Evolutionary conservation across 2,113 vertebrate species (phyloP).

Genomic region (Lanius ludovicianus): DNA sequence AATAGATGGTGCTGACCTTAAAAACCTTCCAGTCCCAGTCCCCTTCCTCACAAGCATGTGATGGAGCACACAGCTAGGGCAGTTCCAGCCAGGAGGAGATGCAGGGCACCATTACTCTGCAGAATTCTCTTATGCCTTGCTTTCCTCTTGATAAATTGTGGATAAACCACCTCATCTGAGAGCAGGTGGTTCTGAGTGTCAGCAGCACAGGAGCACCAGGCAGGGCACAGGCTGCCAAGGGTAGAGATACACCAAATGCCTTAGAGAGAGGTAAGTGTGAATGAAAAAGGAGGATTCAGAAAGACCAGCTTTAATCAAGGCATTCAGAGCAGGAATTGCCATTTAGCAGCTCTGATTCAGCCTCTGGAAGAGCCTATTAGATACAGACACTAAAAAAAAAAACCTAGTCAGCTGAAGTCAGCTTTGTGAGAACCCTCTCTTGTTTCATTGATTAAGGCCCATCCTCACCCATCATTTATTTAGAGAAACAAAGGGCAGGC

Average conservation of each 20-base stretch:
- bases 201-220: neutral
- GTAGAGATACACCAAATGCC: neutral
- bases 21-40: neutral
- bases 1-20: constrained; percentile 65
- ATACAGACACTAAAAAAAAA: neutral
- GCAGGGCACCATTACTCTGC: neutral
- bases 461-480: neutral
- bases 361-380: neutral
- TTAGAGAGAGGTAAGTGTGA: neutral
- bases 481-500: neutral
- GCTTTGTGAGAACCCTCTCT: neutral
- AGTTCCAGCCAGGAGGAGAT: neutral
- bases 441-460: neutral
- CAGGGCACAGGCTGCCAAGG: neutral
- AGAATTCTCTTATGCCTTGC: neutral
- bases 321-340: neutral
- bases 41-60: neutral
- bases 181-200: neutral
- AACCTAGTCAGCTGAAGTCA: neutral
- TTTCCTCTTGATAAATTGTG: neutral
- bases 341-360: neutral
- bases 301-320: neutral
- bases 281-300: neutral
- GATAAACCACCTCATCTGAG: neutral
- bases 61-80: neutral